Base-by-base conservation (phyloP, 2,888 invertebrate genomes). In the Cosmia trapezina region DNA sequence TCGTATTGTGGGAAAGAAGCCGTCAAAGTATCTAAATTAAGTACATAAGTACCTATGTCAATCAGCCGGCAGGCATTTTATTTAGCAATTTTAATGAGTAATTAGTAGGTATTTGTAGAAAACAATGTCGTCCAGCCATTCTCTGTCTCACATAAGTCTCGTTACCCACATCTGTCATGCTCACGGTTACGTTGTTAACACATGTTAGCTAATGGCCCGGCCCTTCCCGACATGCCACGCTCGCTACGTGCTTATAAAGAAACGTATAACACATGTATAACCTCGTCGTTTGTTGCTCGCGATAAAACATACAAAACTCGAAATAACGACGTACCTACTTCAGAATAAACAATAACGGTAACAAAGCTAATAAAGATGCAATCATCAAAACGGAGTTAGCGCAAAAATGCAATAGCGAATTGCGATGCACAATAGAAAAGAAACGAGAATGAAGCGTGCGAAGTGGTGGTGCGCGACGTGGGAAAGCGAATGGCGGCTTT, bases 401-500 rank as follows among this genome's bases (percentile, higher is more conserved):
- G 83, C 87, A 89, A 90, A 93, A 92, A 91, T 91, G 89, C 89
- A 91, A 92, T 88, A 88, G 90, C 88, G 84, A 93, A 92, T 89
- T 90, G 89, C 87, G 79, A 90, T 89, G 89, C 88, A 91, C 91
- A 93, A 93, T 91, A 90, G 89, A 92, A 93, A 93, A 93, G 91
- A 93, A 94, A 93, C 88, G 89, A 94, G 91, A 92, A 91, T 90
- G 90, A 92, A 92, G 91, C 92, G 91, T 92, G 92, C 92, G 87
- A 90, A 92, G 91, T 91, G 90, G 89, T 90, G 91, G 90, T 88
- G 91, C 89, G 91, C 93, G 92, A 95, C 95, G 95, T 96, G 95
- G 95, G 95, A 96, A 96, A 95, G 95, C 95, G 95, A 95, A 95
- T 94, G 93, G 94, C 92, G 89, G 85, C 77, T 89, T 79, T 82